These are phyloP conservation scores for Mythimna lalbum DNA, from an alignment of 2,888 invertebrate genomes.

Conservation along the genomic window DNA sequence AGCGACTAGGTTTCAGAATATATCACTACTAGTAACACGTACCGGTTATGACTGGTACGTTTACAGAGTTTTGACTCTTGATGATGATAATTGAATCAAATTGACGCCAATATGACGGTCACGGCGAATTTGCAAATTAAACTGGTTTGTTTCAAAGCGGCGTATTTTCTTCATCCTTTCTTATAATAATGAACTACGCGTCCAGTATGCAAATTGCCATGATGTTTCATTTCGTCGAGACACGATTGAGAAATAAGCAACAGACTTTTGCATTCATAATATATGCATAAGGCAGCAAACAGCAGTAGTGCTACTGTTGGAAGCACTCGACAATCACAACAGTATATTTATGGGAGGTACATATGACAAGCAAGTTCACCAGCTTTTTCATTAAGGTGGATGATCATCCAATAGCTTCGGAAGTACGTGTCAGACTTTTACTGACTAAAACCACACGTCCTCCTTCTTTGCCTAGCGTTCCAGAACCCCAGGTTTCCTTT, in stretches of 20 bases:
- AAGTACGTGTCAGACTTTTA: too few relatives aligned
- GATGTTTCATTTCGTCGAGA: constrained; percentile 23
- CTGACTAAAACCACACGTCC: too few relatives aligned
- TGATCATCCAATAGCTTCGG: too few relatives aligned
- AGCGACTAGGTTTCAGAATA: too few relatives aligned
- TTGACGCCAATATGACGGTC: not conserved
- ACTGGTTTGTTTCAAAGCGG: not conserved
- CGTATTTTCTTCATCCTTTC: constrained; percentile 5
- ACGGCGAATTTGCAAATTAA: not conserved
- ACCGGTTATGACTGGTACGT: too few relatives aligned
- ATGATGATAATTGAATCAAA: not conserved
- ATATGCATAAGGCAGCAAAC: not conserved
- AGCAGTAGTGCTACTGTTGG: constrained; percentile 11
- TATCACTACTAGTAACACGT: too few relatives aligned
- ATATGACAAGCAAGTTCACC: too few relatives aligned
- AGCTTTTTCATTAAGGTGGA: too few relatives aligned
- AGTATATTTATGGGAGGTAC: too few relatives aligned
- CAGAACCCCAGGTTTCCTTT: too few relatives aligned
- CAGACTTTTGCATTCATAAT: constrained; percentile 38
- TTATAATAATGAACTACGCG: constrained; percentile 2
- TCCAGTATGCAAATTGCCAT: constrained; percentile 34
- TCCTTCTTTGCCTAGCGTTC: too few relatives aligned
- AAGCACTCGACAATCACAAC: not conserved
- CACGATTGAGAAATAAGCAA: constrained; percentile 37
- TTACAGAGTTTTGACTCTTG: too few relatives aligned